Percentiles rank a stretch among this genome's conserved stretches.
Conservation (phyloP, 2,113 vertebrate genomes). For the Misgurnus mizolepis region DNA sequence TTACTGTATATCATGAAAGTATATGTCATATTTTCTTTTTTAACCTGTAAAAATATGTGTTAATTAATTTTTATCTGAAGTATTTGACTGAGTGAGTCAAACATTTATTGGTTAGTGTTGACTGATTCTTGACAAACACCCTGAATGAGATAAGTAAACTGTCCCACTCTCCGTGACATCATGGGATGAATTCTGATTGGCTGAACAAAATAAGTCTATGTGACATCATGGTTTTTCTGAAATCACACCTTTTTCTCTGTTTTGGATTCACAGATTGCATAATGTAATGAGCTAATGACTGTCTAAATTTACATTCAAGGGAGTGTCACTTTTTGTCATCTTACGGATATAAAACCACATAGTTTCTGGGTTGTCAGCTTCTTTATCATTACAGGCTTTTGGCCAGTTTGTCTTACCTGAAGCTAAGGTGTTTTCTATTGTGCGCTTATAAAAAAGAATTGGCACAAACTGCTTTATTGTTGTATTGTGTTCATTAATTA, state of each 20-base stretch:
- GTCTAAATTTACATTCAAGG: neutral
- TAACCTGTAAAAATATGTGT: too few species aligned
- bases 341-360: neutral
- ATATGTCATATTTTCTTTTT: too few species aligned
- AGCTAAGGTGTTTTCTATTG: neutral
- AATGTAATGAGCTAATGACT: neutral
- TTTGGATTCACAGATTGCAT: neutral
- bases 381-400: neutral
- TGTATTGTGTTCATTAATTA: neutral
- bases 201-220: neutral
- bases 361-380: neutral
- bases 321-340: neutral
- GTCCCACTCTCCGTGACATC: neutral
- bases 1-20: too few species aligned
- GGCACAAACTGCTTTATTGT: neutral
- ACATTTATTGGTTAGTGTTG: neutral
- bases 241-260: neutral
- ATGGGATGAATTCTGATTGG: neutral
- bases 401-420: neutral
- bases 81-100: neutral
- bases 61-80: neutral
- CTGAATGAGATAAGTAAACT: neutral
- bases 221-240: slow-evolving; percentile 10
- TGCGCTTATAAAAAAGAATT: neutral
- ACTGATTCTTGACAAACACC: neutral